Evolutionary conservation across 2,113 vertebrate genomes (phyloP), one percentile per base, ranked within the genome.

Genomic region (Pachypanchax playfairii): DNA sequence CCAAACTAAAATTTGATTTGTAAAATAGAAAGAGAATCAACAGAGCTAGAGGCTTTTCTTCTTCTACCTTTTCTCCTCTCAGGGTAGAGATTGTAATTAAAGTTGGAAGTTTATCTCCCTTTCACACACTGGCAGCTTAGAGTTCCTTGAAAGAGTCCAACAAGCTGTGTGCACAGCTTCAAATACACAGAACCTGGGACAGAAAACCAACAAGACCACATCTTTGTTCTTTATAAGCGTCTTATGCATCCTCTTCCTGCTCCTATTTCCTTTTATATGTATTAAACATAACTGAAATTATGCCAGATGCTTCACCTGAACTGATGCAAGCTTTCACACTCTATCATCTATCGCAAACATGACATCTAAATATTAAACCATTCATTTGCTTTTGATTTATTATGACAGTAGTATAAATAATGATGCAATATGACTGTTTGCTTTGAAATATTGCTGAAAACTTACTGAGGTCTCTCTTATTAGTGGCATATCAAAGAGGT

Each of bases 401-500:
- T n/a, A 8, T 36, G 25, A 25, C 29, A 33, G 18, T 4, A 8
- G n/a, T 3, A 35, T 35, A 35, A 35, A 35, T 12, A 33, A 48
- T 15, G 20, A n/a, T 42, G 31, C 17, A 17, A 29, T 68, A 18
- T 14, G 1, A 13, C 17, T 17, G 10, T 43, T 10, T 50, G 17
- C 7, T 10, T 31, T 18, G 4, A 33, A 33, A 13, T 18, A 5
- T 1, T 9, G 3, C 26, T 15, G 21, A 10, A 43, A 61, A 53
- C n/a, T 69, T 18, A 5, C 53, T 56, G 18, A 47, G 42, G 55
- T 70, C 36, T 62, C 33, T 66, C n/a, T 65, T 93, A 81, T 59
- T 88, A 99, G 97, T 98, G 88, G 95, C 96, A 1, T 99, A 99
- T 88, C 97, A 99, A 87, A 95, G 97, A 94, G 96, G 97, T 73